Conservation (phyloP, 2,797 vertebrate genomes). For the Bucorvus abyssinicus region DNA sequence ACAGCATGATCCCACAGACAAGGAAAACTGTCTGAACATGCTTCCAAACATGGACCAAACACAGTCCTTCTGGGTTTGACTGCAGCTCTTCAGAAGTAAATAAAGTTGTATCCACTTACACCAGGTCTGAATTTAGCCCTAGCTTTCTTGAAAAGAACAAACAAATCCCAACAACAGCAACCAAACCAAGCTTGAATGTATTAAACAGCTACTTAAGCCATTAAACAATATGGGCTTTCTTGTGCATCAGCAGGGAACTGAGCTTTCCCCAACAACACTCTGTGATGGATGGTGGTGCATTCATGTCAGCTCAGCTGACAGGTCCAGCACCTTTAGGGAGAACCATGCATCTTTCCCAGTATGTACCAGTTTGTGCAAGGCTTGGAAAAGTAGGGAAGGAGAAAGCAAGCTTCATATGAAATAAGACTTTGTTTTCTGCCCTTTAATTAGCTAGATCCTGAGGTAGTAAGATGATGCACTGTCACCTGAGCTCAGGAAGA, state of each 20-base stretch:
- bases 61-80: background rate
- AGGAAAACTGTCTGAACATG: background rate
- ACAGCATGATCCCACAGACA: background rate
- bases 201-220: slow-evolving; percentile 16
- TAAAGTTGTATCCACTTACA: background rate
- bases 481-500: background rate
- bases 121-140: background rate
- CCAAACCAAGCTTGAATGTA: slow-evolving; percentile 3
- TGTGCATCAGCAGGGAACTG: slow-evolving; percentile 26
- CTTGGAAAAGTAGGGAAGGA: background rate
- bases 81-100: background rate
- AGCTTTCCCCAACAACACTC: background rate
- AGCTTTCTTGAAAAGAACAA: background rate
- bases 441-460: background rate
- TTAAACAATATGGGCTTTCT: slow-evolving; percentile 34
- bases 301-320: background rate
- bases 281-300: background rate
- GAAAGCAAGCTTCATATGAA: background rate
- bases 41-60: background rate
- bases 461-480: background rate
- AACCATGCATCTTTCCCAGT: background rate
- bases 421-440: background rate
- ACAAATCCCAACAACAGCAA: background rate
- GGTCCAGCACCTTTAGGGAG: background rate
- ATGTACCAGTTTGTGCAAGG: background rate